Evolutionary conservation across 2,113 vertebrate species (phyloP).

Genomic region (Serilophus lunatus): DNA sequence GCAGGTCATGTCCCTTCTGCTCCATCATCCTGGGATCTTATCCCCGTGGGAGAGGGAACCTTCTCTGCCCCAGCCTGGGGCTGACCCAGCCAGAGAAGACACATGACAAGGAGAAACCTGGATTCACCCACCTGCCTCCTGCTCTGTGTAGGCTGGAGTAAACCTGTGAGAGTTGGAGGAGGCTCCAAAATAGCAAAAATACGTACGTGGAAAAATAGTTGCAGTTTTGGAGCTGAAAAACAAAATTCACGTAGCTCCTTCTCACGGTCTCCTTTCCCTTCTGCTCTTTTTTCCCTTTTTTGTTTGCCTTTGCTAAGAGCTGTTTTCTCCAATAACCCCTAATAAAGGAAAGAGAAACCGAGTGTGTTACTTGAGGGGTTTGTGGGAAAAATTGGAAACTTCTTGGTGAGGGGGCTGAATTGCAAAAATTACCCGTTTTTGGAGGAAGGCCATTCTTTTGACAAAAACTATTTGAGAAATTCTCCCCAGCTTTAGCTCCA

Average conservation of each 20-base stretch:
- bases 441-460: conserved; percentile 34
- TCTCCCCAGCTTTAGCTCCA: not conserved
- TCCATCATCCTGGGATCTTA: fast-evolving
- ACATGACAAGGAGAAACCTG: not conserved
- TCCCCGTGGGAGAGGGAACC: not conserved
- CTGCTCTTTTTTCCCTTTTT: not conserved
- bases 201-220: not conserved
- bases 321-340: not conserved
- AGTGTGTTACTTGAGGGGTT: not conserved
- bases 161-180: not conserved
- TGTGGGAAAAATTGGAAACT: conserved; percentile 13
- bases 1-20: fast-evolving
- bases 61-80: not conserved
- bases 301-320: not conserved
- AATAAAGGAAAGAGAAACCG: not conserved
- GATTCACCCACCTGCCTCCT: not conserved
- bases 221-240: not conserved
- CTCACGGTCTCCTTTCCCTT: not conserved
- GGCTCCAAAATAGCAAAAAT: not conserved
- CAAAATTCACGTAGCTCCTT: not conserved
- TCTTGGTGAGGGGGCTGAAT: conserved; percentile 36
- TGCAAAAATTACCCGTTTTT: conserved; percentile 20
- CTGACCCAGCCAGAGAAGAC: not conserved
- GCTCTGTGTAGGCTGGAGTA: not conserved
- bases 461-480: conserved; percentile 42